These are phyloP conservation scores for Malurus leucopterus DNA, from an alignment of 2,797 vertebrate genomes.

Conservation along the genomic window DNA sequence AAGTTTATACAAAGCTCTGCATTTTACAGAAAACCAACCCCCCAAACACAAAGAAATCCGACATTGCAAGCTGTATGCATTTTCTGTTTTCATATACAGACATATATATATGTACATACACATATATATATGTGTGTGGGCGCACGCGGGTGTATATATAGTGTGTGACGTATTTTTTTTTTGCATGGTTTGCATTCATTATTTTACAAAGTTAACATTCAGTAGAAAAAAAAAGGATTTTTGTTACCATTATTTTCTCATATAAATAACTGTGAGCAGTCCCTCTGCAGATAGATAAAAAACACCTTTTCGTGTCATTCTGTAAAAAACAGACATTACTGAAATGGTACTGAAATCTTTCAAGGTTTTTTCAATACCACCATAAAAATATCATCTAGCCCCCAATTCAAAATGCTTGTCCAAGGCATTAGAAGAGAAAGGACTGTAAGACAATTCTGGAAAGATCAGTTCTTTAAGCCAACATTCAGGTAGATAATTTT, in stretches of 20 bases:
- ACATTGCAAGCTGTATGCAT: conserved; percentile 44
- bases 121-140: conserved; percentile 40
- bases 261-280: conserved; percentile 62
- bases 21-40: conserved; percentile 44
- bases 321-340: conserved; percentile 56
- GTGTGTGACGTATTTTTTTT: not conserved
- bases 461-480: conserved; percentile 38
- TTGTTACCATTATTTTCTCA: conserved; percentile 46
- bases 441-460: conserved; percentile 52
- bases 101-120: conserved; percentile 29
- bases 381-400: conserved; percentile 60
- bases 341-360: conserved; percentile 48
- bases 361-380: conserved; percentile 30
- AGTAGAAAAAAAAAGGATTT: conserved; percentile 56
- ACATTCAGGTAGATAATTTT: conserved; percentile 29
- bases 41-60: conserved; percentile 7
- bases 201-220: conserved; percentile 62
- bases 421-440: conserved; percentile 51
- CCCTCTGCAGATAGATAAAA: conserved; percentile 47
- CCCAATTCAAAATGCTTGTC: conserved; percentile 43
- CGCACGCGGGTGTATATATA: not conserved
- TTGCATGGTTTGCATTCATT: conserved; percentile 53
- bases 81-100: conserved; percentile 37
- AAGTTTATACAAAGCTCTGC: conserved; percentile 63
- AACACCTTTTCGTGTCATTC: conserved; percentile 51